Evolutionary conservation across 2,113 vertebrate genomes (phyloP).

Genomic region (Oncorhynchus clarkii): DNA sequence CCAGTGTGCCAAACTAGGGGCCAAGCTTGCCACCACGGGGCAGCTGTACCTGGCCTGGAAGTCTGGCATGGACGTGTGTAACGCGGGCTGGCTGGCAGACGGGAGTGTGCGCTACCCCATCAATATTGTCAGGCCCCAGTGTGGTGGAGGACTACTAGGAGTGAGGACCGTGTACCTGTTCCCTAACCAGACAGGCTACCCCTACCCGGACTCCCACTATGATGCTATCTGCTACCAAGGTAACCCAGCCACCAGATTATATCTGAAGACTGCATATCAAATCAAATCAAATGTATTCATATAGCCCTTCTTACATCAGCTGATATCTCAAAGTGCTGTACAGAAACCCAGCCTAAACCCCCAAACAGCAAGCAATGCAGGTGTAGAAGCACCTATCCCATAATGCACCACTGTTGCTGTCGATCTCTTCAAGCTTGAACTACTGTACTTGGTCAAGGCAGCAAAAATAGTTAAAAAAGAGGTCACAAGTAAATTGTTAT

Average conservation of each 20-base stretch:
- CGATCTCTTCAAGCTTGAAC: too few species aligned
- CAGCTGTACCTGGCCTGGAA: slow-evolving; percentile 95
- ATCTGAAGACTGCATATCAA: too few species aligned
- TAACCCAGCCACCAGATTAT: slow-evolving; percentile 46
- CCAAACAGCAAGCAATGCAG: too few species aligned
- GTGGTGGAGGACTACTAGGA: slow-evolving; percentile 90
- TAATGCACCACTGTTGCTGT: too few species aligned
- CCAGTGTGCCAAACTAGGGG: slow-evolving; percentile 83
- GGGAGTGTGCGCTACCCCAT: slow-evolving; percentile 94
- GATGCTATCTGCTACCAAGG: slow-evolving; percentile 92
- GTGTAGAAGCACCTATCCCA: too few species aligned
- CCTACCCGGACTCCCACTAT: slow-evolving; percentile 82
- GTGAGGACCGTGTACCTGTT: slow-evolving; percentile 89
- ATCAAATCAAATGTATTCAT: too few species aligned
- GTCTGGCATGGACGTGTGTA: slow-evolving; percentile 91
- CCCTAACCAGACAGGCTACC: slow-evolving; percentile 91
- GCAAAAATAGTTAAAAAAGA: too few species aligned
- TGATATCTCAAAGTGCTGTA: too few species aligned
- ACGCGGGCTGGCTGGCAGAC: slow-evolving; percentile 91
- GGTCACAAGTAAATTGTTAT: too few species aligned
- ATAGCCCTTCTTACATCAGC: too few species aligned
- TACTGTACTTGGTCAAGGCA: too few species aligned
- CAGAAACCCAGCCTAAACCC: too few species aligned
- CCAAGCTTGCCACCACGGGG: slow-evolving; percentile 87
- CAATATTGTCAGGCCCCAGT: slow-evolving; percentile 87